Evolutionary conservation across 2,888 invertebrate species (phyloP).

Genomic region (Ennomos fuscantarius): DNA sequence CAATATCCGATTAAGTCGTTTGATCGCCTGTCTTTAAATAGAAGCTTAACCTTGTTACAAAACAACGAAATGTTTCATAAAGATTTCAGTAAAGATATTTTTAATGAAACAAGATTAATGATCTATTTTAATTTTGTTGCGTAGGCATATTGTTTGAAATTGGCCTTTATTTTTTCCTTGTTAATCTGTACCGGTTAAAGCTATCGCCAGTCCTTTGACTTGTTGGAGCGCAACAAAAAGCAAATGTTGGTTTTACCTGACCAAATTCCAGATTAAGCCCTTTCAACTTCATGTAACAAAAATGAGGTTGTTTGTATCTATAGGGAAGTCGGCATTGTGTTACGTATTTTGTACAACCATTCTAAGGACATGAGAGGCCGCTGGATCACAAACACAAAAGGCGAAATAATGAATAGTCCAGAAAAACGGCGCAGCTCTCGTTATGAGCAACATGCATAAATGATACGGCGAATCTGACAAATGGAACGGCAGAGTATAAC

Average conservation of each 20-base stretch:
- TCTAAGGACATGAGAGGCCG: constrained; percentile 66
- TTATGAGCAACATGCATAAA: constrained; percentile 83
- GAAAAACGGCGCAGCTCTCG: constrained; percentile 78
- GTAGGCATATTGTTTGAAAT: constrained; percentile 21
- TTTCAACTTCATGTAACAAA: constrained; percentile 72
- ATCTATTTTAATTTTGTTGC: constrained; percentile 14
- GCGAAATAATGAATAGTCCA: constrained; percentile 81
- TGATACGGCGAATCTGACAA: constrained; percentile 84
- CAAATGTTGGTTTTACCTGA: constrained; percentile 73
- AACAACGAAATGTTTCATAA: constrained; percentile 18
- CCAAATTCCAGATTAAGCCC: constrained; percentile 73
- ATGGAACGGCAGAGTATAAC: constrained; percentile 84
- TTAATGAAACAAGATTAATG: constrained; percentile 21
- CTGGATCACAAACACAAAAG: constrained; percentile 75
- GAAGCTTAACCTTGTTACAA: constrained; percentile 41
- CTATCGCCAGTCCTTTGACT: constrained; percentile 40
- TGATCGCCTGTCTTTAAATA: constrained; percentile 48
- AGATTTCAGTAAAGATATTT: constrained; percentile 27
- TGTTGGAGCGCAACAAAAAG: constrained; percentile 60
- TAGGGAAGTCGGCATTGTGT: constrained; percentile 64
- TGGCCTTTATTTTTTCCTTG: constrained; percentile 20
- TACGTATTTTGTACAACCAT: constrained; percentile 63
- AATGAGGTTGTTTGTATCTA: constrained; percentile 72
- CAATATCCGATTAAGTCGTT: constrained; percentile 58
- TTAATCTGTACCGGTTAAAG: constrained; percentile 27